Conservation (phyloP, 2,113 vertebrate species). For the Callaeas wilsoni region DNA sequence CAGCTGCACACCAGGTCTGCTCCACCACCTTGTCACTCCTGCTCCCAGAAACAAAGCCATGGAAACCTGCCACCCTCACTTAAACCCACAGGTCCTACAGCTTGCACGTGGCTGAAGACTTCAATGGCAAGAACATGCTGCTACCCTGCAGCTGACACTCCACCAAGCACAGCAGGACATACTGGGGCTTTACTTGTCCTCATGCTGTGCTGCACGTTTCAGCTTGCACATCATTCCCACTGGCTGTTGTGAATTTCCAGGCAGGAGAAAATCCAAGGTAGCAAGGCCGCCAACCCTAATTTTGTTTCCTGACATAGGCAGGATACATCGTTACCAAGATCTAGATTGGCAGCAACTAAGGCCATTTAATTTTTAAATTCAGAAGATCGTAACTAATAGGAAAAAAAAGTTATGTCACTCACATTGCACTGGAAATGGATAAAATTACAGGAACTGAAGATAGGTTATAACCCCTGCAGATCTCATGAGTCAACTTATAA, state of each 20-base stretch:
- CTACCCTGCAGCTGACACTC: neutral
- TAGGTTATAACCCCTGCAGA: neutral
- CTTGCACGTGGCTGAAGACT: neutral
- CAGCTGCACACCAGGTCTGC: neutral
- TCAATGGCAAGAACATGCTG: neutral
- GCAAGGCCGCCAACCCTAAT: neutral
- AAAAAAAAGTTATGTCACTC: neutral
- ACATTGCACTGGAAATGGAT: neutral
- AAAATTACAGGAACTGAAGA: neutral
- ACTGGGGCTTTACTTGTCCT: neutral
- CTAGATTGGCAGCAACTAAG: neutral
- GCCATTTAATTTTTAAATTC: neutral
- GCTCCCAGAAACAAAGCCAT: neutral
- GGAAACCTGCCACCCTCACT: neutral
- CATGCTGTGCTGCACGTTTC: neutral
- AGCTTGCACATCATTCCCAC: neutral
- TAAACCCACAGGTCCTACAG: neutral
- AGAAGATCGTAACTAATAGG: neutral
- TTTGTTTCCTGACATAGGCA: neutral
- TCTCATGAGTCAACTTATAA: neutral
- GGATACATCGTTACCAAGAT: neutral
- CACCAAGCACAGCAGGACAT: neutral
- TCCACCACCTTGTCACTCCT: neutral
- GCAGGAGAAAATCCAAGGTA: neutral
- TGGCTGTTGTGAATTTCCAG: neutral